These are phyloP conservation scores for Andrena cerasifolii DNA, from an alignment of 1,140 invertebrate genomes.

Conservation along the genomic window DNA sequence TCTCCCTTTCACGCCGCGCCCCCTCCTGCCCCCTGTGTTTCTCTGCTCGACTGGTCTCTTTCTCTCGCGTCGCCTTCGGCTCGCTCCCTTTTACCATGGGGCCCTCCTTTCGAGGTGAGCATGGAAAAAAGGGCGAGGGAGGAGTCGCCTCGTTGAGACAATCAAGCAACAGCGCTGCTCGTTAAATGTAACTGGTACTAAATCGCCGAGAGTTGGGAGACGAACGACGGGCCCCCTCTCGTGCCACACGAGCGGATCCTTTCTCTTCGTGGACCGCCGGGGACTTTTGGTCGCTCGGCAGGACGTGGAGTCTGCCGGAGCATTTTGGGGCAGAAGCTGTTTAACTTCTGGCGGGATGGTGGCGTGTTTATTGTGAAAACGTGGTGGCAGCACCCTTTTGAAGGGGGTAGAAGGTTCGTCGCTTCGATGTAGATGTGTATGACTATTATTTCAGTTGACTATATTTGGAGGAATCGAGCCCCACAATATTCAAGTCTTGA, in stretches of 20 bases:
- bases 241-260: neutral
- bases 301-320: too few species aligned
- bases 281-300: neutral
- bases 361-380: too few species aligned
- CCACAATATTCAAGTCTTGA: too few species aligned
- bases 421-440: too few species aligned
- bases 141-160: conserved; percentile 57
- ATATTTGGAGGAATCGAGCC: too few species aligned
- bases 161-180: conserved; percentile 52
- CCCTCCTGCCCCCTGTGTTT: neutral
- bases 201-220: conserved; percentile 65
- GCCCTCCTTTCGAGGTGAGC: conserved; percentile 30
- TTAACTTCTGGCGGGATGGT: too few species aligned
- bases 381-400: too few species aligned
- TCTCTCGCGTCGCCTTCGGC: neutral
- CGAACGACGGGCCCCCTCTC: neutral
- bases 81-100: conserved; percentile 34
- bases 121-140: conserved; percentile 15
- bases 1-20: neutral
- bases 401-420: too few species aligned
- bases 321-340: too few species aligned
- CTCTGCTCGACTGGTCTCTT: conserved; percentile 9
- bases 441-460: too few species aligned
- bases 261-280: neutral
- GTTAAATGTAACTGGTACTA: conserved; percentile 54